Base-by-base conservation (phyloP, 2,797 vertebrate genomes). In the Gila robusta region DNA sequence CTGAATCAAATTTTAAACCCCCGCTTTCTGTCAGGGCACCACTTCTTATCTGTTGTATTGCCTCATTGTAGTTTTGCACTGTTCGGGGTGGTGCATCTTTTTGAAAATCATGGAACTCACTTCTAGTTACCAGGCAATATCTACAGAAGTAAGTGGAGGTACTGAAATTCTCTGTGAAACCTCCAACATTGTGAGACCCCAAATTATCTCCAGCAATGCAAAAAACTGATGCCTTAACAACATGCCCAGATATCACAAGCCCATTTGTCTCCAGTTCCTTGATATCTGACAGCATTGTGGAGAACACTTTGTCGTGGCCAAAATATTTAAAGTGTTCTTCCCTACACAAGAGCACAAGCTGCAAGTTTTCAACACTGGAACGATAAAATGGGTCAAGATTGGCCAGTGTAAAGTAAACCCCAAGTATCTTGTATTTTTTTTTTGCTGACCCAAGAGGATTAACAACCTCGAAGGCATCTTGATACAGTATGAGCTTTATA, bases 321-420 rank as follows among this genome's bases (percentile, higher is more conserved):
- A 90, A 89, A 64, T 35, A 54, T 71, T 87, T 90, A 3, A 86
- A 67, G 82, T 89, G 56, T 87, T 39, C 81, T 16, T 90, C 89
- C 41, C 81, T 82, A 26, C 88, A 87, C 83, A 91, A 67, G 21
- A 88, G 80, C 62, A 90, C 26, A 52, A 89, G 72, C 83, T 91
- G 88, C 37, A 91, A 54, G 19, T 86, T 81, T n/a, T 81, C 69
- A 74, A 81, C 5, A 32, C 19, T 81, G 67, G 69, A 74, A 39
- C 28, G 44, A 87, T 81, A 37, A 76, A 81, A 80, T 2, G 86
- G 70, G 19, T 84, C 76, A 73, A 84, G 39, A 16, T 89, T 79
- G 10, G 70, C 85, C 14, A 77, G 59, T 74, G 82, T 89, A 35
- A 89, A 87, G 71, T 88, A 85, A 73, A 88, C 78, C 59, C 77